Conservation (phyloP, 2,888 invertebrate genomes). For the Pyrrhosoma nymphula region DNA sequence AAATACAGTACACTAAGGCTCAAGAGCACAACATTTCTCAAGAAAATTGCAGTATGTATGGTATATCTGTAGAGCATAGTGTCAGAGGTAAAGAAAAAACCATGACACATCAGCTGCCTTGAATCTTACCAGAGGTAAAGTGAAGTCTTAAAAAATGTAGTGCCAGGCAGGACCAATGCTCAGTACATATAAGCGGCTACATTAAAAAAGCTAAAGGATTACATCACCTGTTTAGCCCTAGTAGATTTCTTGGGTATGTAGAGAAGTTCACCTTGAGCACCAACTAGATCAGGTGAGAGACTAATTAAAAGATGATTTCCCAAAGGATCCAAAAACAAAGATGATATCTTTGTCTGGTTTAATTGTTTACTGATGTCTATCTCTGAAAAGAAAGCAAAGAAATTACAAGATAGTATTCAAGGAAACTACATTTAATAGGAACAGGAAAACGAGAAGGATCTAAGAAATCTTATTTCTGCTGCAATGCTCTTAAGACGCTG, state of each 20-base stretch:
- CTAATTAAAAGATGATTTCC: constrained; percentile 92
- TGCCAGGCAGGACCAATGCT: too few species aligned
- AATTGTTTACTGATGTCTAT: constrained; percentile 85
- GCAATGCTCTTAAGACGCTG: too few species aligned
- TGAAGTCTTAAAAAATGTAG: too few species aligned
- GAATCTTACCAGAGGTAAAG: too few species aligned
- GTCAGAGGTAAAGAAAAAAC: too few species aligned
- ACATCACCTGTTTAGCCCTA: constrained; percentile 84
- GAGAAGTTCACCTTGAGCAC: constrained; percentile 84
- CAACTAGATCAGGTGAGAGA: constrained; percentile 82
- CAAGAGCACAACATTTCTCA: too few species aligned
- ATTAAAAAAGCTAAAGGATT: constrained; percentile 75
- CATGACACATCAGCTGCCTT: too few species aligned
- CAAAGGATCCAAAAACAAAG: constrained; percentile 90
- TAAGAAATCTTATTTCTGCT: too few species aligned
- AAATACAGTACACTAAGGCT: too few species aligned
- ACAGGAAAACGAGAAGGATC: too few species aligned
- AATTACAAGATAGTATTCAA: background rate
- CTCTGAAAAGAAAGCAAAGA: constrained; percentile 80
- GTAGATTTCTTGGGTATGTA: constrained; percentile 89
- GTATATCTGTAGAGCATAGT: too few species aligned
- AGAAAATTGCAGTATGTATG: too few species aligned
- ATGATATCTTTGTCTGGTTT: constrained; percentile 82
- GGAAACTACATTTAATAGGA: background rate
- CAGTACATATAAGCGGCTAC: background rate